Conservation (phyloP, 2,797 vertebrate genomes). For the Eupleurogrammus muticus region DNA sequence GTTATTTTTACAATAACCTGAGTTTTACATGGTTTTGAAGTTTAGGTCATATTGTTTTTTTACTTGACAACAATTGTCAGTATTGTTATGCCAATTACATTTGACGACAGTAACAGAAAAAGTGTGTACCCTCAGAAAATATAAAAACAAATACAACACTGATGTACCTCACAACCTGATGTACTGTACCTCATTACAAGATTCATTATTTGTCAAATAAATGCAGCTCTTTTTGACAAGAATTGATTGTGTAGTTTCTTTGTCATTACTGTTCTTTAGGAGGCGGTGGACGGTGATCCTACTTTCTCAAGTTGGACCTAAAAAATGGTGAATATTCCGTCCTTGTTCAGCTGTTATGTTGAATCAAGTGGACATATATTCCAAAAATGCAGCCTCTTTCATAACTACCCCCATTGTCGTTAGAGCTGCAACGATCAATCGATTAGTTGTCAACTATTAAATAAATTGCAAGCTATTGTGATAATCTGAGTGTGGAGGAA, state of each 20-base stretch:
- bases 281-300: not conserved
- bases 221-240: slow-evolving; percentile 54
- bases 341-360: not conserved
- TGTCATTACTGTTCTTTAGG: not conserved
- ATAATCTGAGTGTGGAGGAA: no score
- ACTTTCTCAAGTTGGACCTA: not conserved
- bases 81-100: slow-evolving; percentile 42
- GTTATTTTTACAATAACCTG: slow-evolving; percentile 29
- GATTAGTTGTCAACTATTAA: not conserved
- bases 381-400: not conserved
- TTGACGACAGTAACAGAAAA: slow-evolving; percentile 38
- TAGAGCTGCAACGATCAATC: not conserved
- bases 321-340: not conserved
- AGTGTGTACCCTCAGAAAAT: slow-evolving; percentile 37
- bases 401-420: not conserved
- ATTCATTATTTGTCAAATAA: slow-evolving; percentile 69
- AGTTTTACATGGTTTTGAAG: slow-evolving; percentile 45
- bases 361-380: not conserved
- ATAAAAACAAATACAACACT: slow-evolving; percentile 39
- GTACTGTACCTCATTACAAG: slow-evolving; percentile 60
- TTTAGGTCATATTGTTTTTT: slow-evolving; percentile 26
- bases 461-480: no score
- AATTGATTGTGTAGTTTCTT: not conserved
- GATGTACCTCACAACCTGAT: slow-evolving; percentile 53
- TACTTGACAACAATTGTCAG: slow-evolving; percentile 23